Percentiles rank a stretch among this genome's conserved stretches.
phyloP scores from a whole-genome alignment of 2,888 invertebrate species.

The Matsumyia berberina region DNA sequence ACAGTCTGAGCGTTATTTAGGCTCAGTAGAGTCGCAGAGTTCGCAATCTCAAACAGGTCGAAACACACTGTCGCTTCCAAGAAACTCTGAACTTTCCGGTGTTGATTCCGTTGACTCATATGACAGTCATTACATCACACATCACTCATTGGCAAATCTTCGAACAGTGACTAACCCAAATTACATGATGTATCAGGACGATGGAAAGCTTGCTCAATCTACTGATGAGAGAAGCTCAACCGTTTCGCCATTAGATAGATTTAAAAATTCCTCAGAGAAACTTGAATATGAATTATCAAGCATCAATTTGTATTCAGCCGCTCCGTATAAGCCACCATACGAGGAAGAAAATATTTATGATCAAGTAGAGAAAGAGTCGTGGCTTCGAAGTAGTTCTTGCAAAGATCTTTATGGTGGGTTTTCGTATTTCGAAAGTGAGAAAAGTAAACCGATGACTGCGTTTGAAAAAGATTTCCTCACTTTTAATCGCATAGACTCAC shows the following conservation, averaged over 20 bases:
- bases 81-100: constrained; percentile 83
- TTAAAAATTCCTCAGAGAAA: constrained; percentile 83
- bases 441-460: constrained; percentile 84
- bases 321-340: constrained; percentile 80
- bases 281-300: constrained; percentile 87
- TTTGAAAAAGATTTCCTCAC: constrained; percentile 84
- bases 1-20: constrained; percentile 82
- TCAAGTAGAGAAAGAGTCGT: constrained; percentile 84
- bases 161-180: constrained; percentile 69
- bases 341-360: constrained; percentile 82
- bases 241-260: constrained; percentile 79
- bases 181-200: constrained; percentile 82
- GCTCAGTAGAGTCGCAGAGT: constrained; percentile 82
- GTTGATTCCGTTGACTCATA: constrained; percentile 84
- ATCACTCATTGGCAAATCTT: constrained; percentile 80
- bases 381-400: constrained; percentile 93
- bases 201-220: constrained; percentile 80
- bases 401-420: constrained; percentile 91
- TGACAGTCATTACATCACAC: constrained; percentile 84
- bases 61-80: constrained; percentile 83
- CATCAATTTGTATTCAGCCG: constrained; percentile 86
- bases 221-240: constrained; percentile 78
- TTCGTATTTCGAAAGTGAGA: constrained; percentile 87
- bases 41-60: constrained; percentile 79
- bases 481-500: constrained; percentile 87